Conservation (phyloP, 2,113 vertebrate species). For the Hiodon tergisus region DNA sequence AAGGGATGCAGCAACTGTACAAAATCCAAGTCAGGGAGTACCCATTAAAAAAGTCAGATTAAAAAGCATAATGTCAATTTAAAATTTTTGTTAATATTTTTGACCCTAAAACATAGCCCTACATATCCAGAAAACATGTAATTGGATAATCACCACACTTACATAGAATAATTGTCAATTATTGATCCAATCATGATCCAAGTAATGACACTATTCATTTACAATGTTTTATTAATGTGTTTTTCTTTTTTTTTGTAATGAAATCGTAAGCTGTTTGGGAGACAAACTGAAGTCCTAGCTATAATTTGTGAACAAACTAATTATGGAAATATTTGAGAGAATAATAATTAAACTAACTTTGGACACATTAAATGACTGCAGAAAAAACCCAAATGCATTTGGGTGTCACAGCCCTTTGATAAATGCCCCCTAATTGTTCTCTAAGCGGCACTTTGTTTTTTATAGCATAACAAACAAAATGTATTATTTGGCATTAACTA, state of each 20-base stretch:
- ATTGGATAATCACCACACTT: no score
- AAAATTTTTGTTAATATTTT: no score
- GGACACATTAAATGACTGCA: slow-evolving; percentile 35
- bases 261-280: neutral
- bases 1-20: no score
- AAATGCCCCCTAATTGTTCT: slow-evolving; percentile 26
- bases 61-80: no score
- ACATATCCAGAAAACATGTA: no score
- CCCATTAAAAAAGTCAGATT: no score
- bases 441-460: slow-evolving; percentile 6
- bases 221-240: slow-evolving; percentile 2
- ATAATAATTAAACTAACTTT: slow-evolving; percentile 40
- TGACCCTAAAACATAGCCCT: no score
- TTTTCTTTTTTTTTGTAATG: neutral
- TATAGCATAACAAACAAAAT: slow-evolving; percentile 20
- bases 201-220: slow-evolving; percentile 34
- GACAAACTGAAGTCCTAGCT: slow-evolving; percentile 40
- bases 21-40: no score
- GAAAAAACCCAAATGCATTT: slow-evolving; percentile 35
- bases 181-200: slow-evolving; percentile 23
- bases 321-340: slow-evolving; percentile 26
- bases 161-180: no score
- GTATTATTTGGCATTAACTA: neutral
- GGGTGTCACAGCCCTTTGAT: slow-evolving; percentile 31
- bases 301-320: slow-evolving; percentile 42